Conservation (phyloP, 2,797 vertebrate genomes). For the Myioborus melanocephalus region DNA sequence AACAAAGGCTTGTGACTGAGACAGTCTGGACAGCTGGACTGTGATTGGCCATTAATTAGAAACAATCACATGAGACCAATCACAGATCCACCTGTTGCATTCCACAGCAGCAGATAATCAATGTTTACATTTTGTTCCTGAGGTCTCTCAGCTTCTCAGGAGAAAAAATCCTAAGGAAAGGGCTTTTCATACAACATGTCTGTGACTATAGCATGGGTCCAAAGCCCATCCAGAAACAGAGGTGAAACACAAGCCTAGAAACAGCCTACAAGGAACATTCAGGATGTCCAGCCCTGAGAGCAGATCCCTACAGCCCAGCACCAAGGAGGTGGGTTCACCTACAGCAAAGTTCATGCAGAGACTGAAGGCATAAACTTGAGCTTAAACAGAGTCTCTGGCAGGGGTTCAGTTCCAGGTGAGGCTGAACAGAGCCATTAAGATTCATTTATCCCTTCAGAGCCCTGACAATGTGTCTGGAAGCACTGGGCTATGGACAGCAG, state of each 20-base stretch:
- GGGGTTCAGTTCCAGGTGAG: neutral
- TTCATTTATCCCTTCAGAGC: neutral
- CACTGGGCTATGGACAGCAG: neutral
- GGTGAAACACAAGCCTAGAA: neutral
- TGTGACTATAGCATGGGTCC: neutral
- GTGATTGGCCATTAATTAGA: too few relatives aligned
- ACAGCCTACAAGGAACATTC: neutral
- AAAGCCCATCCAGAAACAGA: neutral
- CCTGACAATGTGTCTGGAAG: neutral
- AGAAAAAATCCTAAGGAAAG: too few relatives aligned
- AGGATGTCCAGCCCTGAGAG: neutral
- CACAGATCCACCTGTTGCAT: too few relatives aligned
- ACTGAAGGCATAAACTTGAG: neutral
- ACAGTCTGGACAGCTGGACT: too few relatives aligned
- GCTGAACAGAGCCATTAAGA: neutral
- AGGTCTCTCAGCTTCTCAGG: too few relatives aligned
- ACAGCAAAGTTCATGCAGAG: neutral
- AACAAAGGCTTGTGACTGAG: too few relatives aligned
- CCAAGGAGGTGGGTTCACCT: neutral
- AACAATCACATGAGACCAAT: fast-evolving
- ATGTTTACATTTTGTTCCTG: too few relatives aligned
- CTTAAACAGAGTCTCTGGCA: neutral
- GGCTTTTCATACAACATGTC: too few relatives aligned
- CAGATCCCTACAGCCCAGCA: neutral
- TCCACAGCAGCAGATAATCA: too few relatives aligned